Evolutionary conservation across 2,113 vertebrate genomes (phyloP), one percentile per base, ranked within the genome.

Genomic region (Ictidomys tridecemlineatus): DNA sequence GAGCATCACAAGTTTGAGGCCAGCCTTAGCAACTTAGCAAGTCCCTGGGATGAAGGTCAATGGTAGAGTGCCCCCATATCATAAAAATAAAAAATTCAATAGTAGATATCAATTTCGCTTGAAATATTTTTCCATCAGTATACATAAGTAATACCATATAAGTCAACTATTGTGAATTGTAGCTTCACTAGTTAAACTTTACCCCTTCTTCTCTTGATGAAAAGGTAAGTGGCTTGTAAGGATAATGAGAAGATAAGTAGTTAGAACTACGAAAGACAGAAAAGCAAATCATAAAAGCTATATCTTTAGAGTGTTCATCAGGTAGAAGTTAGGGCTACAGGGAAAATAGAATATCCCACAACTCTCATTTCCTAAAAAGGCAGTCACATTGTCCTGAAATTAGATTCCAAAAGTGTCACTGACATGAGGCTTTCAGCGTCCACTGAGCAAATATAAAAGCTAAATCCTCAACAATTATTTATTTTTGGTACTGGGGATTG

Each of bases 301-400:
- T 80, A 1, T 89, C 65, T 79, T 89, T 58, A 78, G 69, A 94
- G 34, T 70, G n/a, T 30, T 90, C 37, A 73, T 72, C 73, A 86
- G 34, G 14, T 80, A n/a, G 48, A 90, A 61, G 22, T 80, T 30
- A 70, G 67, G 61, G n/a, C 17, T 34, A 37, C 79, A 34, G 8
- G 17, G 7, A 82, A 69, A 89, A 69, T 14, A 4, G 32, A 39
- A 56, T 45, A 8, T n/a, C 42, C 26, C 24, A 70, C 37, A 85
- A 17, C 37, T 30, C 32, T 94, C 16, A 14, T 63, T 70, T 86
- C 58, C 28, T 63, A 89, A 74, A 45, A 45, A 74, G 77, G 10
- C 28, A 88, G 58, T 69, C 77, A 94, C 28, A 42, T 30, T 83
- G 22, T 95, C 77, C 83, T 91, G n/a, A 93, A 87, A 65, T 72